Base-by-base conservation (phyloP, 2,888 invertebrate genomes). In the Odontothrips loti region DNA sequence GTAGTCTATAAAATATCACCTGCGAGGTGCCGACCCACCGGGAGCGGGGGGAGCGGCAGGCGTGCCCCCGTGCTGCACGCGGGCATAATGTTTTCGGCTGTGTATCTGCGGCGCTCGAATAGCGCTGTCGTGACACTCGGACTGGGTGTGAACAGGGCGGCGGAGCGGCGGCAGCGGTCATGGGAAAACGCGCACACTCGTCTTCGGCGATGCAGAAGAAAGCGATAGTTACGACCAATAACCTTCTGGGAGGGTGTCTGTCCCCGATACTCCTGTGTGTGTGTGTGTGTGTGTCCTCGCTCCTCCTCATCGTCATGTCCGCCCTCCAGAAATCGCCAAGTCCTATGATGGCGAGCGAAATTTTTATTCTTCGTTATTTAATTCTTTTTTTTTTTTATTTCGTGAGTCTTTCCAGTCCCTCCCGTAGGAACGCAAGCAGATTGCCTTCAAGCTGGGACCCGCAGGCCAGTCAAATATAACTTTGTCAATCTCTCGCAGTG, bases 1-100 rank as follows among this genome's bases (percentile, higher is more conserved):
- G 68, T 2, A 75, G 68, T 75, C 68, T 27, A 75, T 75, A 75
- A 75, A 75, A 27, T 75, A 75, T 75, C 68, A 75, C 68, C 68
- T 75, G 68, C 23, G 68, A 58, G 20, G 20, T 15, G 6, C 34
- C 58, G 51, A 12, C 15, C 51, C 51, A 51, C 12, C 12, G 17
- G 51, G 51, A 6, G 51, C 15, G 51, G 12, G 51, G 51, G 12
- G 15, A 17, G 51, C 51, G 51, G 51, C 17, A 12, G 51, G 51
- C 51, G 51, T 17, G 8, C 51, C 51, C 51, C 15, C 1, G 51
- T 1, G 51, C 51, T 2, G 17, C n/a, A n/a, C n/a, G n/a, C n/a
- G n/a, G n/a, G n/a, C n/a, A n/a, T n/a, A n/a, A n/a, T n/a, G n/a
- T n/a, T n/a, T n/a, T 51, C 51, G 51, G 51, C 12, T 1, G 51